phyloP scores from a whole-genome alignment of 2,797 vertebrate genomes.

The Neosilurus hyrtlii region DNA sequence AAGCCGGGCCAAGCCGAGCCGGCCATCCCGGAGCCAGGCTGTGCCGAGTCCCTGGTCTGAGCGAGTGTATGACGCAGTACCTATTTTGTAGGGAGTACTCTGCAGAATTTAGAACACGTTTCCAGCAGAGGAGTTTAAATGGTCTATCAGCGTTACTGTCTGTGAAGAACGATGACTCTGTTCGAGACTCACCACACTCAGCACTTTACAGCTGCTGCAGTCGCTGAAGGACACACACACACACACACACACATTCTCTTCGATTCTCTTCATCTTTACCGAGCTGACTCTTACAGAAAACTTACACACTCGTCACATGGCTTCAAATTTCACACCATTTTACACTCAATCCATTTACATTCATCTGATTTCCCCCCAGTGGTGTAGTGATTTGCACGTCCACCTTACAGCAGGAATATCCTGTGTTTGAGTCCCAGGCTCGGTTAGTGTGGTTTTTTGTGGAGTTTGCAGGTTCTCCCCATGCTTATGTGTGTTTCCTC shows the following conservation, averaged over 20 bases:
- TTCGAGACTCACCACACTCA: constrained; percentile 16
- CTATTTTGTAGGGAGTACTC: constrained; percentile 11
- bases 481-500: too few relatives aligned
- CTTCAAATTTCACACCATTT: background rate
- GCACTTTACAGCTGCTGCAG: constrained; percentile 32
- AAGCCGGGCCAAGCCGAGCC: background rate
- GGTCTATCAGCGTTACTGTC: constrained; percentile 46
- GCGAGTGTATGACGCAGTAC: background rate
- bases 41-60: background rate
- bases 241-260: background rate
- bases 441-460: too few relatives aligned
- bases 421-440: too few relatives aligned
- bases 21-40: background rate
- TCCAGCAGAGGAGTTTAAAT: constrained; percentile 34
- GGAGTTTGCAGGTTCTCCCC: too few relatives aligned
- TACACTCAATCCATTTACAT: background rate
- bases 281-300: background rate
- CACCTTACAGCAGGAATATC: too few relatives aligned
- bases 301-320: background rate
- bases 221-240: too few relatives aligned
- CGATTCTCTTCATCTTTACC: constrained; percentile 11
- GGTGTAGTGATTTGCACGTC: too few relatives aligned
- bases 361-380: background rate
- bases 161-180: constrained; percentile 34
- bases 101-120: constrained; percentile 35